A percentile compares a stretch with the other conserved stretches of the same genome.
These are phyloP conservation scores for Sycobia sp. DNA, from an alignment of 1,140 invertebrate species.

Conservation along the genomic window DNA sequence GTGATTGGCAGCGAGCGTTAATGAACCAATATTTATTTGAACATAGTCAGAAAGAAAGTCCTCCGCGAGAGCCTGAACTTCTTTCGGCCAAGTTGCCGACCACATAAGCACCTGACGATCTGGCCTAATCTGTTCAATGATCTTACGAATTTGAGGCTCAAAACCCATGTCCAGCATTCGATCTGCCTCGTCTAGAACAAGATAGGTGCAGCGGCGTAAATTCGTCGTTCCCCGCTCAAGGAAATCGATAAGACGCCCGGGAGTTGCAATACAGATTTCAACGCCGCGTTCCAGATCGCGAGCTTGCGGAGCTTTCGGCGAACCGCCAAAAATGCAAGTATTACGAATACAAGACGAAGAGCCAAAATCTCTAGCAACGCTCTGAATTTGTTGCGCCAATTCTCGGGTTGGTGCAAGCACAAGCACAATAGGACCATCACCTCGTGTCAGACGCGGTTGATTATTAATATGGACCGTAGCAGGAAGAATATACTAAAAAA, in stretches of 20 bases:
- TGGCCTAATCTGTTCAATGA: slow-evolving; percentile 93
- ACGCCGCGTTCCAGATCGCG: slow-evolving; percentile 89
- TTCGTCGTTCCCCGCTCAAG: slow-evolving; percentile 91
- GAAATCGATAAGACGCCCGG: slow-evolving; percentile 96
- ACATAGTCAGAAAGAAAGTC: slow-evolving; percentile 92
- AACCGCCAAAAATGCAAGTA: slow-evolving; percentile 96
- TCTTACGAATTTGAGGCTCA: slow-evolving; percentile 98
- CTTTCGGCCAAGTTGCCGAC: slow-evolving; percentile 99
- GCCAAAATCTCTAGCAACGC: slow-evolving; percentile 91
- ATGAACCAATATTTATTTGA: slow-evolving; percentile 92
- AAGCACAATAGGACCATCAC: slow-evolving; percentile 91
- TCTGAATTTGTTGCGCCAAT: slow-evolving; percentile 96
- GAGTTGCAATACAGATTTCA: slow-evolving; percentile 94
- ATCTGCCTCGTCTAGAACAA: slow-evolving; percentile 96
- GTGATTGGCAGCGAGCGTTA: slow-evolving; percentile 93
- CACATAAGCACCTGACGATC: slow-evolving; percentile 97
- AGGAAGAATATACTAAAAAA: slow-evolving; percentile 75
- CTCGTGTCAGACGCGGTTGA: slow-evolving; percentile 71
- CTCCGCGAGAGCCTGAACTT: slow-evolving; percentile 91
- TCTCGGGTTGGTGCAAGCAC: slow-evolving; percentile 95
- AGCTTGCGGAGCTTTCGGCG: slow-evolving; percentile 92
- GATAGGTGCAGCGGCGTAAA: slow-evolving; percentile 87
- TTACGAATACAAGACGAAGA: slow-evolving; percentile 81
- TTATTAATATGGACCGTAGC: slow-evolving; percentile 78
- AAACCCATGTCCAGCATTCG: slow-evolving; percentile 96